Evolutionary conservation across 2,888 invertebrate genomes (phyloP), one percentile per base, ranked within the genome.

Genomic region (Chrysodeixis includens): DNA sequence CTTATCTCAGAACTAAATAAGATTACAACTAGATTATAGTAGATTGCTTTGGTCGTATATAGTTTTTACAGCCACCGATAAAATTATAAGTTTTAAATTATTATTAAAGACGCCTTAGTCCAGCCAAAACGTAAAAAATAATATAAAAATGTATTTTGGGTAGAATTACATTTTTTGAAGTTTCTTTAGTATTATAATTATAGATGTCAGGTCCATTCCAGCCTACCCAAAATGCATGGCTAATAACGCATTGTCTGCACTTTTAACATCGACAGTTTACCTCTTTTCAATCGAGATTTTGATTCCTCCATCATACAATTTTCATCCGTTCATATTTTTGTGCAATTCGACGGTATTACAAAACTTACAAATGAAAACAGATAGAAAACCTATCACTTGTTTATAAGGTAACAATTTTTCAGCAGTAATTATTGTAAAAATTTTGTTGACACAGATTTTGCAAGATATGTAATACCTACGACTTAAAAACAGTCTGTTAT

Each of bases 1-100:
- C 83, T 85, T 76, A 79, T 75, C 79, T 81, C 82, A 78, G 64
- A 71, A 65, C 68, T 78, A 82, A 71, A 79, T 49, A 26, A 79
- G 83, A 81, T 86, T 88, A 89, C 56, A 86, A 78, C 85, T 88
- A 89, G 82, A 80, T 86, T 88, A 86, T 71, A 84, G 75, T 87
- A 89, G 83, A 89, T 90, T 90, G 90, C 89, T 90, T 90, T 91
- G 92, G 91, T 92, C 91, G 85, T 84, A 83, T 84, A 82, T 86
- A 87, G 86, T 86, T 83, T 78, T 74, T 73, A 78, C 68, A 86
- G 86, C 84, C 86, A 86, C 79, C 66, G 74, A 74, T 66, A 55
- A 71, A 76, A 78, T 70, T 56, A 70, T 69, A n/a, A 67, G 66
- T 56, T 69, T n/a, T 55, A 67, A 70, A 69, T 62, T 32, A 76